Evolutionary conservation across 2,113 vertebrate species (phyloP), one percentile per base, ranked within the genome.

Genomic region (Tyto alba): DNA sequence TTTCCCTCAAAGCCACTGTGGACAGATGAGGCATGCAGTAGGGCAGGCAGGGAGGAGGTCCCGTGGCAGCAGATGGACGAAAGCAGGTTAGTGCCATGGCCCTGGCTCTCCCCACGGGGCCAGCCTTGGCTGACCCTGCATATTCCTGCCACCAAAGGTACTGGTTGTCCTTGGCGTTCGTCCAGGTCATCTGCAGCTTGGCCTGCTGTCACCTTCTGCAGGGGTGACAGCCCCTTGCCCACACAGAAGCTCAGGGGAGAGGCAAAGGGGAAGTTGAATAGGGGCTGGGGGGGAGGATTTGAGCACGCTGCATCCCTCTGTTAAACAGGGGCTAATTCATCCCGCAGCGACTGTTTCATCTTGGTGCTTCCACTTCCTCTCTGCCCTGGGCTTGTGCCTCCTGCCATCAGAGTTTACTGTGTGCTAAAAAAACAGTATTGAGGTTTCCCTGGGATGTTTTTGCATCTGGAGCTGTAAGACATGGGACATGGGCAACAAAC

Each of bases 51-150:
- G 62, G 56, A 48, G 36, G 52, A 48, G 55, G 79, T 71, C n/a
- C 56, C 0, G 3, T 43, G 20, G 67, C 47, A 40, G 21, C 0
- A 1, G 41, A 8, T 66, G 77, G 19, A 22, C 2, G 7, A 40
- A 56, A 32, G 32, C 2, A 1, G 30, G n/a, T 48, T 43, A 25
- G 57, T 60, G 63, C 57, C 10, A 3, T 21, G 18, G 68, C 26
- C 13, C 32, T 5, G 17, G 41, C 10, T 69, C 27, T 43, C 9
- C 22, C 36, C 4, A 48, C 0, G 4, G 56, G 25, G 15, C 36
- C 59, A 63, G 55, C 40, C 53, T 32, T 23, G 66, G 52, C 85
- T 67, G 79, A 66, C 69, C 52, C 40, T 43, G 56, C 9, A 1
- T 30, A 23, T 72, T 72, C 75, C 85, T 85, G 69, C 47, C 52